Percentiles rank a stretch among this genome's conserved stretches.
Conservation (phyloP, 2,113 vertebrate genomes). For the Pterocles gutturalis region DNA sequence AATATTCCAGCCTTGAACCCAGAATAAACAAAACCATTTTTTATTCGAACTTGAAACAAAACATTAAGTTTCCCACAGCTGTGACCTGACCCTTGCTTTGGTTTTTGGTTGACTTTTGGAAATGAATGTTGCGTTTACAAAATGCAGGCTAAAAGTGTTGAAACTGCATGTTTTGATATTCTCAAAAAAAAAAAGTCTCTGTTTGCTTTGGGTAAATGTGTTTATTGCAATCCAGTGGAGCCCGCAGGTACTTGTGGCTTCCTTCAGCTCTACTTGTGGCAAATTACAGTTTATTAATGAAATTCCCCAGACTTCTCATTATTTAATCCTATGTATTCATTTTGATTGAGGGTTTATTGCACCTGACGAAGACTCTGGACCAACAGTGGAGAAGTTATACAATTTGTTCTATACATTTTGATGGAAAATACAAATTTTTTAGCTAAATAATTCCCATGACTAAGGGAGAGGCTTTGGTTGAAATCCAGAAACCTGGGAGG, state of each 20-base stretch:
- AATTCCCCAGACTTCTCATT: background rate
- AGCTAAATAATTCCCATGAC: accelerated
- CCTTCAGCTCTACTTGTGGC: background rate
- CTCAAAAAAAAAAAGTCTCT: background rate
- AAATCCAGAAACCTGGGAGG: background rate
- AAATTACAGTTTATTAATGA: background rate
- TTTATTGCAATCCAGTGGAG: background rate
- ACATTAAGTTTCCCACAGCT: background rate
- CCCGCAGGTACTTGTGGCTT: background rate
- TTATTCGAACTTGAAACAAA: background rate
- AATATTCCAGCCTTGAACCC: no score
- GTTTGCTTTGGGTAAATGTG: background rate
- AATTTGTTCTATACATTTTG: background rate
- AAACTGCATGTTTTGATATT: background rate
- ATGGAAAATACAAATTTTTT: background rate
- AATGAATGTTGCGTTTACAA: background rate
- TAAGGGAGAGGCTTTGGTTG: background rate
- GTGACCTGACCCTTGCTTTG: background rate
- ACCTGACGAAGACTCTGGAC: background rate
- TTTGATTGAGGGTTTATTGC: background rate
- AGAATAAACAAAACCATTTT: background rate
- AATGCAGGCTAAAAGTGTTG: background rate
- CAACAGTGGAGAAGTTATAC: background rate
- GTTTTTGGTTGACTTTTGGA: background rate
- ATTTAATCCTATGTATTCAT: background rate